Evolutionary conservation across 2,888 invertebrate species (phyloP).

Genomic region (Ferrisia virgata): DNA sequence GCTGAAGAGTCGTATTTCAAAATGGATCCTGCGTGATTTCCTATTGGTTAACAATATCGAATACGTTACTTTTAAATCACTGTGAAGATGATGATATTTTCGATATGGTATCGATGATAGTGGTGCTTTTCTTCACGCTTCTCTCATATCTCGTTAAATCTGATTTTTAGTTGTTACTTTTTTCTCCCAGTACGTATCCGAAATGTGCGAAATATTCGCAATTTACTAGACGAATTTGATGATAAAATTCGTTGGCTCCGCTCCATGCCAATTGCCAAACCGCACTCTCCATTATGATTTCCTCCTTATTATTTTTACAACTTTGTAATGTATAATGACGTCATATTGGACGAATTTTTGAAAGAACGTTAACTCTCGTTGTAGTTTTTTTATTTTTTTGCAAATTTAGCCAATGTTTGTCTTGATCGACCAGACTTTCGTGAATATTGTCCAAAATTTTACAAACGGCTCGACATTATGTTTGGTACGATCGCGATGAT

Average conservation of each 20-base stretch:
- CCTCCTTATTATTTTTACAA: constrained; percentile 25
- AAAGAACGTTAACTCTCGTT: background rate
- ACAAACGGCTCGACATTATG: background rate
- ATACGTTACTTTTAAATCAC: too few species aligned
- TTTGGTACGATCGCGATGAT: background rate
- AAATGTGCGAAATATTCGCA: background rate
- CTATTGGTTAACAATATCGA: background rate
- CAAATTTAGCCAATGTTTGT: background rate
- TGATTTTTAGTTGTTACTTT: background rate
- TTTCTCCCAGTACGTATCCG: background rate
- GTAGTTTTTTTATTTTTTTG: background rate
- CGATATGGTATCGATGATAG: too few species aligned
- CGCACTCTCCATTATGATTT: background rate
- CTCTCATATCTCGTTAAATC: background rate
- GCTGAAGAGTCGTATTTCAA: background rate
- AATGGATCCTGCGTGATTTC: background rate
- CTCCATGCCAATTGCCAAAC: background rate
- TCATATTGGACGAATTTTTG: background rate
- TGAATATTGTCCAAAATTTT: background rate
- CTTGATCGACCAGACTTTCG: background rate
- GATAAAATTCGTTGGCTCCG: constrained; percentile 9
- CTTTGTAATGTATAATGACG: background rate
- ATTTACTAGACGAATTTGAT: background rate
- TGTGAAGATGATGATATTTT: too few species aligned
- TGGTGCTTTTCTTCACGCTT: too few species aligned